phyloP scores from a whole-genome alignment of 2,888 invertebrate genomes.

The Sussaba pulchella region DNA sequence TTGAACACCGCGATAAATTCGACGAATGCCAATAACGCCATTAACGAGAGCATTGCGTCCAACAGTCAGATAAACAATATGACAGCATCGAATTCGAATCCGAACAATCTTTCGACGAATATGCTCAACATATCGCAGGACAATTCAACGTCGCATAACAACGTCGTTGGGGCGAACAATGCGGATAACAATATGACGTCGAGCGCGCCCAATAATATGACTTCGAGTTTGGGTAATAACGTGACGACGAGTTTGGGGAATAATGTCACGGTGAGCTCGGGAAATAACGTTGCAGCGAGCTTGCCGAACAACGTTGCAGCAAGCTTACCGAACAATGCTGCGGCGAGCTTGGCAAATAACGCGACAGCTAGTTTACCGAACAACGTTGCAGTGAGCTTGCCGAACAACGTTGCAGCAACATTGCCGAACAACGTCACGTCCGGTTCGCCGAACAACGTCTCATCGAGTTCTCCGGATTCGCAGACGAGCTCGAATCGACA shows the following conservation, averaged over 20 bases:
- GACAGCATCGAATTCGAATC: conserved; percentile 69
- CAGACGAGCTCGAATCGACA: conserved; percentile 64
- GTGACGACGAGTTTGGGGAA: not conserved
- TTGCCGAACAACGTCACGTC: conserved; percentile 72
- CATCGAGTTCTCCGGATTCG: conserved; percentile 67
- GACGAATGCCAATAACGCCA: conserved; percentile 81
- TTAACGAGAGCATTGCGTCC: conserved; percentile 83
- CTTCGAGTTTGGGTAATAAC: conserved; percentile 66
- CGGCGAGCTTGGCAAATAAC: conserved; percentile 42
- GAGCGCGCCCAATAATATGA: conserved; percentile 69
- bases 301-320: not conserved
- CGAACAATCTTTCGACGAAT: conserved; percentile 71
- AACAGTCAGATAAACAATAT: conserved; percentile 77
- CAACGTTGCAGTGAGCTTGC: conserved; percentile 65
- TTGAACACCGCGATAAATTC: conserved; percentile 80
- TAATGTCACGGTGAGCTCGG: not conserved
- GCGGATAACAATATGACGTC: conserved; percentile 65
- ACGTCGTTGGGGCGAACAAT: conserved; percentile 67
- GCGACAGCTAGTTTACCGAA: conserved; percentile 38
- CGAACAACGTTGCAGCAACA: conserved; percentile 69
- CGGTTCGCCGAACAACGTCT: conserved; percentile 69
- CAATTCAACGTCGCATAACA: conserved; percentile 68
- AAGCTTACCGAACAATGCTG: not conserved
- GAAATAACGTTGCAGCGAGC: not conserved
- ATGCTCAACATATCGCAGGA: conserved; percentile 71